Evolutionary conservation across 2,797 vertebrate genomes (phyloP), one percentile per base, ranked within the genome.

Genomic region (Fistularia commersonii): DNA sequence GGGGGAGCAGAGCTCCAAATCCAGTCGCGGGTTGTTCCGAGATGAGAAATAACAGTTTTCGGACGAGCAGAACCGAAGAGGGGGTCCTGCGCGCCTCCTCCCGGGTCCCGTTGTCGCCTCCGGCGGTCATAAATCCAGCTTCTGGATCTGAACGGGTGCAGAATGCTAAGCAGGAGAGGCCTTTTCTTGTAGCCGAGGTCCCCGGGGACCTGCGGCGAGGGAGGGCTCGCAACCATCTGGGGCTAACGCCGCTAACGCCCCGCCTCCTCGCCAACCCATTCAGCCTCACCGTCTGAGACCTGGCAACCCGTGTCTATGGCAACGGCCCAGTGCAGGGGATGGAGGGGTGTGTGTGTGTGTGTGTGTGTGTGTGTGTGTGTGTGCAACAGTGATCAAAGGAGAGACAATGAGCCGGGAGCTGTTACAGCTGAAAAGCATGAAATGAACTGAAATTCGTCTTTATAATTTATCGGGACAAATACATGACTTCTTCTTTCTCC

Each of bases 181-280:
- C 66, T 74, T 78, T 63, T 74, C 52, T 66, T 41, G 71, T 51
- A 66, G 49, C 62, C 69, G 57, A 36, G 41, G 54, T 61, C 77
- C 75, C 74, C 33, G 48, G 79, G 64, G 78, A 66, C 62, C 51
- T 41, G 48, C 8, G 35, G 55, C 3, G 54, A 70, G 64, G 65
- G 63, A 62, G 54, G 54, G 34, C 41, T 61, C 52, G 59, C 77
- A 43, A 65, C 83, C 80, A 79, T 81, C 78, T 82, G 79, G 62
- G 60, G 44, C n/a, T n/a, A n/a, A n/a, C 39, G 45, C 56, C 63
- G 62, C 45, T 45, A 49, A 48, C 0, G 58, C 81, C 32, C 79
- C 78, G 12, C 79, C 74, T 77, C 54, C 49, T 56, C n/a, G 75
- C 79, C 74, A 84, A 80, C 81, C 74, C 77, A 51, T 85, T 81